Percentiles rank a stretch among this genome's conserved stretches.
Evolutionary conservation across 2,113 vertebrate species (phyloP).

Genomic region (Coptodon bakossiorum): DNA sequence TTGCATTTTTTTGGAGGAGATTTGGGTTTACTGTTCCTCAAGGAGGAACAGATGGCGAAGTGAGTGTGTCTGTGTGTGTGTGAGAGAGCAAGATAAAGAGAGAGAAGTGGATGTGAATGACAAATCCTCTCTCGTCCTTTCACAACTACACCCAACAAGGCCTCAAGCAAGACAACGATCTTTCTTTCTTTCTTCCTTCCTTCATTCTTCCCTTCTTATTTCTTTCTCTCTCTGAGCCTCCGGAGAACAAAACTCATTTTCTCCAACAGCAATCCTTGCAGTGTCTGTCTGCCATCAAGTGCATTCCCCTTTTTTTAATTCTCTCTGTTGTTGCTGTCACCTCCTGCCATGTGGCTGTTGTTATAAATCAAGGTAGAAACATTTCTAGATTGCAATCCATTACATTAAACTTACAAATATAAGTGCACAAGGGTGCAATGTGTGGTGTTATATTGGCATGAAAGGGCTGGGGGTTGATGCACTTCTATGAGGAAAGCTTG

Average conservation of each 20-base stretch:
- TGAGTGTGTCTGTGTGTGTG: background rate
- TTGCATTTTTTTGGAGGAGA: background rate
- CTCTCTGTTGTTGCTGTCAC: background rate
- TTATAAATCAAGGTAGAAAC: background rate
- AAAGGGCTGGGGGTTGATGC: background rate
- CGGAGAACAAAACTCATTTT: constrained; percentile 53
- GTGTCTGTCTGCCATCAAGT: background rate
- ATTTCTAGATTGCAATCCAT: background rate
- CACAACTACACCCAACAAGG: constrained; percentile 21
- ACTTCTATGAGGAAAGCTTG: background rate
- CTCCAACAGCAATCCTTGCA: constrained; percentile 30
- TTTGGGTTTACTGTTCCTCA: constrained; percentile 21
- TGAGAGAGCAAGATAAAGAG: background rate
- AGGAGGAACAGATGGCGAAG: constrained; percentile 38
- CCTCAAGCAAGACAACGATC: constrained; percentile 24
- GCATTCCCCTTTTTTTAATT: background rate
- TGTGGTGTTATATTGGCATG: background rate
- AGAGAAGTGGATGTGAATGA: constrained; percentile 11
- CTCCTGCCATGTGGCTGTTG: background rate
- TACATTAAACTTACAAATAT: background rate
- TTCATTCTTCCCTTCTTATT: background rate
- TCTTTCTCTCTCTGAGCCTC: background rate
- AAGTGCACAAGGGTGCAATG: background rate
- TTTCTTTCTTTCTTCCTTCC: background rate
- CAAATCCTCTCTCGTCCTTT: constrained; percentile 27